phyloP scores from a whole-genome alignment of 37 sponge, comb jelly and placozoan species.

The Oopsacas minuta region DNA sequence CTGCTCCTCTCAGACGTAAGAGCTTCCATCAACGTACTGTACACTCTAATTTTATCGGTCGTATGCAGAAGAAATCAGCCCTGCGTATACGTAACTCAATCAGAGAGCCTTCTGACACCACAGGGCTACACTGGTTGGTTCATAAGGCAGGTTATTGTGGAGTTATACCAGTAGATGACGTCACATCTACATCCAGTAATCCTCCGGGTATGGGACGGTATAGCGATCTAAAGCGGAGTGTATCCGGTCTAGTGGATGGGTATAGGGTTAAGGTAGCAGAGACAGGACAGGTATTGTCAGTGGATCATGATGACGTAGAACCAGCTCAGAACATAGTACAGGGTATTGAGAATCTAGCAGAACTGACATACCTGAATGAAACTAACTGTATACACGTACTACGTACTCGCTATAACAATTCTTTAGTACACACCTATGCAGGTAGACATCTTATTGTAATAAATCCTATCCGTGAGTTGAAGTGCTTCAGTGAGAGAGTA shows the following conservation, averaged over 20 bases:
- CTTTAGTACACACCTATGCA: conserved; percentile 91
- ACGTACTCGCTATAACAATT: conserved; percentile 74
- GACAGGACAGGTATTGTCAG: conserved; percentile 42
- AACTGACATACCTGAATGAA: conserved; percentile 82
- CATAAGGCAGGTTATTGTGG: conserved; percentile 65
- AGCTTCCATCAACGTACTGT: conserved; percentile 9
- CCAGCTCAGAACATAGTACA: conserved; percentile 35
- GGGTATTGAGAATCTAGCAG: conserved; percentile 77
- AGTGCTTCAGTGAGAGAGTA: conserved; percentile 68
- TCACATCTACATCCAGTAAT: conserved; percentile 23
- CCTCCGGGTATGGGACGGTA: neutral
- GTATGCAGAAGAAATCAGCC: conserved; percentile 19
- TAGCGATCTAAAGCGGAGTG: neutral
- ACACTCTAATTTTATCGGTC: neutral
- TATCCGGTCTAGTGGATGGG: conserved; percentile 21
- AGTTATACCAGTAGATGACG: conserved; percentile 29
- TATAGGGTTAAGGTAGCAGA: conserved; percentile 34
- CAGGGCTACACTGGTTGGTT: conserved; percentile 48
- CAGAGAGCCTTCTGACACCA: neutral
- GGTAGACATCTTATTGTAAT: conserved; percentile 84
- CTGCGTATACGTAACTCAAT: neutral
- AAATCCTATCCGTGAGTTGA: conserved; percentile 74
- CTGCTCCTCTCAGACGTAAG: neutral
- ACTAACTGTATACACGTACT: conserved; percentile 84
- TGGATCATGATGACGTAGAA: conserved; percentile 66